These are phyloP conservation scores for Drosophila mulleri DNA, from an alignment of 2,888 invertebrate species.

Conservation along the genomic window DNA sequence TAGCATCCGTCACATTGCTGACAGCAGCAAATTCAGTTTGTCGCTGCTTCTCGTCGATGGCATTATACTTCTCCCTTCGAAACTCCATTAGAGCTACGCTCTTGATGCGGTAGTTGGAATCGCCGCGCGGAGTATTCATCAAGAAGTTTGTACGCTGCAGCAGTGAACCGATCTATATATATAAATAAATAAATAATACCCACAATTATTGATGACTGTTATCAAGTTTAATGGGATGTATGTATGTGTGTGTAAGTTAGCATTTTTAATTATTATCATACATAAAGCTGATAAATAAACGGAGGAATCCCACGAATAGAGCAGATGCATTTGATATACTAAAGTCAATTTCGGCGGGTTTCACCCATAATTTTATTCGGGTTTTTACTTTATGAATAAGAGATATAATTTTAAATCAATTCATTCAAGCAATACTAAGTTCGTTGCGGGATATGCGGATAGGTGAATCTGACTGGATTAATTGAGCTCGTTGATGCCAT, in stretches of 20 bases:
- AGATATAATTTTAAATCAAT: background rate
- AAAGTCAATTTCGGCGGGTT: background rate
- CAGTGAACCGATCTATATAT: conserved; percentile 72
- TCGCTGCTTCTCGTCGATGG: conserved; percentile 66
- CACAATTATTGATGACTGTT: conserved; percentile 6
- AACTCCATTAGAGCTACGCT: conserved; percentile 62
- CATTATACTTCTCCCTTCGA: conserved; percentile 67
- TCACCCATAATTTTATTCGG: background rate
- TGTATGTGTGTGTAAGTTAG: too few relatives aligned
- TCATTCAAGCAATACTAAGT: background rate
- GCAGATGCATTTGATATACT: background rate
- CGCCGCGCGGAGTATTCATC: conserved; percentile 64
- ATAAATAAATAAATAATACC: conserved; percentile 16
- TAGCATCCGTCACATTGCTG: conserved; percentile 15
- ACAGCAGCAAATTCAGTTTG: conserved; percentile 26
- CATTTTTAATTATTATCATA: too few relatives aligned
- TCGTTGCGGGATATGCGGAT: too few relatives aligned
- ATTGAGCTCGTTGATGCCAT: too few relatives aligned
- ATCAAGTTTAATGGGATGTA: background rate
- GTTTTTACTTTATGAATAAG: background rate
- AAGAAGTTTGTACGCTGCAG: conserved; percentile 71
- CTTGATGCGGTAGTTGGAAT: conserved; percentile 62
- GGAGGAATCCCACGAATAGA: background rate
- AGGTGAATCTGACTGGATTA: too few relatives aligned
- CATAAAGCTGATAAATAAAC: background rate